phyloP scores from a whole-genome alignment of 2,797 vertebrate species.

The Sylvia borin region DNA sequence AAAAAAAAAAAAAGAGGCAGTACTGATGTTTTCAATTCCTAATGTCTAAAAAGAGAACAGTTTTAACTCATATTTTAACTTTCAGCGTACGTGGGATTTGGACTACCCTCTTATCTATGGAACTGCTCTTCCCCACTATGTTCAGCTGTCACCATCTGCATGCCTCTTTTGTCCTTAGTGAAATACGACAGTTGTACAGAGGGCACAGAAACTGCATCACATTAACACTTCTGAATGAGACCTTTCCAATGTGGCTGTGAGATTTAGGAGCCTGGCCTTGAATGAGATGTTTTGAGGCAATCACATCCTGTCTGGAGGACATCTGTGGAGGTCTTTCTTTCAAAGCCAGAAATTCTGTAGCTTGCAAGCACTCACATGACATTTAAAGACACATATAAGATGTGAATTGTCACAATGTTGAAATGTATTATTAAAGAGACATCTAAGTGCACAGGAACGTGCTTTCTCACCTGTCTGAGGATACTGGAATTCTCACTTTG shows the following conservation, averaged over 20 bases:
- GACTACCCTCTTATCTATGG: neutral
- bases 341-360: neutral
- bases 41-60: neutral
- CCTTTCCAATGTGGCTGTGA: neutral
- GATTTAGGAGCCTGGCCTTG: neutral
- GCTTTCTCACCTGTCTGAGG: neutral
- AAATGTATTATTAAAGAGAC: neutral
- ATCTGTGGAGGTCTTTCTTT: neutral
- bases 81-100: neutral
- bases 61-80: neutral
- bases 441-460: neutral
- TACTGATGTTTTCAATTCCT: neutral
- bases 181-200: neutral
- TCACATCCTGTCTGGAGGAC: neutral
- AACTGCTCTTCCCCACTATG: neutral
- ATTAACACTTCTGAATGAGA: neutral
- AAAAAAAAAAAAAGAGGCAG: neutral
- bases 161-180: neutral
- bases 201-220: neutral
- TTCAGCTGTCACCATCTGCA: neutral
- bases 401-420: neutral
- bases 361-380: neutral
- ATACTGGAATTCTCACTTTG: neutral
- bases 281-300: neutral
- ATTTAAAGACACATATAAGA: neutral